Base-by-base conservation (phyloP, 2,888 invertebrate genomes). In the Acronicta alni region DNA sequence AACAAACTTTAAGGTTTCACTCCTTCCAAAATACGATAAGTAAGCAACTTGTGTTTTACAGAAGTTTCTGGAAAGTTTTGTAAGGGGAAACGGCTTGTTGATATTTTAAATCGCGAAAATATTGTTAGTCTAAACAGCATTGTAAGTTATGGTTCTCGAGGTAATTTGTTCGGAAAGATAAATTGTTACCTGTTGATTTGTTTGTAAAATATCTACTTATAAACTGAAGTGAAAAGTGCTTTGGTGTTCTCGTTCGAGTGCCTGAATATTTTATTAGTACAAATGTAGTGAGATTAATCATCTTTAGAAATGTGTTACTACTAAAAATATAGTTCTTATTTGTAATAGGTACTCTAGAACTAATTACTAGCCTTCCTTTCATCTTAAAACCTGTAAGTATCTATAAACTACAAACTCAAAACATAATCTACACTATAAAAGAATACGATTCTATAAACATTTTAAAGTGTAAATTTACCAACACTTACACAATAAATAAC, bases 21-120 rank as follows among this genome's bases (percentile, higher is more conserved):
- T 66, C 60, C 78, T 72, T 65, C 55, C 62, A 65, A 78, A 70
- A 66, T 61, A 62, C 72, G 54, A 64, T 57, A 61, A 72, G 35
- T 35, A 35, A 76, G 69, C 61, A 61, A 64, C 76, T 75, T 72
- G 49, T 72, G 57, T 76, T 76, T 66, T 70, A 67, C 56, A 57
- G 55, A 77, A 80, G 60, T 77, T 77, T 61, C 56, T 59, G 56
- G 57, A 59, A 73, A 81, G 65, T 82, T 82, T 75, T 67, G 72
- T 78, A 61, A 67, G 60, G 56, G 75, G 67, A 67, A 77, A 77
- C 65, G 57, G 59, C 75, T 68, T 55, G 68, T 67, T 69, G 64
- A 72, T 79, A 66, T 70, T 70, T 68, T 60, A 54, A 59, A 72
- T 64, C 43, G 47, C 52, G 37, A 64, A 76, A 74, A 69, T 67